Evolutionary conservation across 1,140 invertebrate species (phyloP), one percentile per base, ranked within the genome.

Genomic region (Orussus abietinus): DNA sequence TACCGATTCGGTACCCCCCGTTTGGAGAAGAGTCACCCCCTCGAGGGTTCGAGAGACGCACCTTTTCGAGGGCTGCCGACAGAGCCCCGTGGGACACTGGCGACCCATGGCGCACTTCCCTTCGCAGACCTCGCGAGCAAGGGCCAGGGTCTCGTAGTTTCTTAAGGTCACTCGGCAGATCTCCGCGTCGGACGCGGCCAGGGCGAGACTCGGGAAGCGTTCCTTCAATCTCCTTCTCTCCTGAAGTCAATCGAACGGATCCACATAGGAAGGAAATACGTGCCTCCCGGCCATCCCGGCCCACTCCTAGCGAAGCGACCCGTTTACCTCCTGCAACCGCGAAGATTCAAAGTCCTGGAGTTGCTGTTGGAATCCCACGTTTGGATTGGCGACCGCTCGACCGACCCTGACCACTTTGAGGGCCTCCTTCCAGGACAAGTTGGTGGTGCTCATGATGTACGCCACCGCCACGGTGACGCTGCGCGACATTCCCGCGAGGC

Each of bases 381-480:
- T 98, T 5, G 94, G 94, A 78, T 95, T 96, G 56, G 93, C 92
- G 26, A 94, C 86, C 1, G 85, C 82, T 45, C 93, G 79, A 15
- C 90, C 91, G 2, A 90, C 90, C 42, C 91, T 79, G 14, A 97
- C 89, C 29, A 94, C 89, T 74, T 96, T 94, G 28, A 97, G 73
- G 1, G 92, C 85, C 59, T 97, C 92, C 57, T 92, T 88, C 89
- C 90, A 95, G 20, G 81, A 85, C n/a, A 96, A 77, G 47, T 83
- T 79, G 6, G 93, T 95, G 21, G 87, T 89, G 31, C 88, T 90
- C 92, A 97, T 96, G 38, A 98, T 88, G 70, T 95, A 95, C 14
- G 92, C 91, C 17, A 95, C 90, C 0, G 90, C 88, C 14, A 97
- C 85, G 0, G 94, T 96, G 20, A 96, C 93, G 62, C 92, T 96